Conservation (phyloP, 2,888 invertebrate species). For the Erannis defoliaria region DNA sequence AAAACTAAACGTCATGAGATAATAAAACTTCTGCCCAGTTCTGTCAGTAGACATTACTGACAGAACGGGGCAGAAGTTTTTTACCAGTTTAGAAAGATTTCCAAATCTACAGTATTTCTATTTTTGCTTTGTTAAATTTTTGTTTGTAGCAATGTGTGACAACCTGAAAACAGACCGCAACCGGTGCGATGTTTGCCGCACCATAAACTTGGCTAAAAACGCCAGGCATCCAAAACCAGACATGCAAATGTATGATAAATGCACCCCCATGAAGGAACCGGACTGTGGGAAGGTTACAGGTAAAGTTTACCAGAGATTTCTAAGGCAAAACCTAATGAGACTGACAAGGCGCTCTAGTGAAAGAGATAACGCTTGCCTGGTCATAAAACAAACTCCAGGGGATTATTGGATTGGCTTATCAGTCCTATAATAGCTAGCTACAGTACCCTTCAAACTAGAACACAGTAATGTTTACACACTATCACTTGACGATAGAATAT, state of each 20-base stretch:
- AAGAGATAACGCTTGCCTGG: too few species aligned
- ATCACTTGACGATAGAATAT: too few species aligned
- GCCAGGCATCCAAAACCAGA: constrained; percentile 68
- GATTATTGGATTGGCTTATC: too few species aligned
- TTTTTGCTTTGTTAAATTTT: constrained; percentile 17
- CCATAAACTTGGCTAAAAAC: constrained; percentile 76
- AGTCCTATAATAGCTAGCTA: too few species aligned
- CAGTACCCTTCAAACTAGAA: too few species aligned
- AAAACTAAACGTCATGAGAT: constrained; percentile 7
- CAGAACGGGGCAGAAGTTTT: too few species aligned
- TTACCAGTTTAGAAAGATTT: constrained; percentile 25
- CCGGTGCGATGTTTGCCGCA: constrained; percentile 75
- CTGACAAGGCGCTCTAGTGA: too few species aligned
- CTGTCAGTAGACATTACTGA: too few species aligned
- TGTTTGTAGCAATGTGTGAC: constrained; percentile 63
- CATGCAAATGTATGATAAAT: constrained; percentile 78
- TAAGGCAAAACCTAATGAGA: neutral
- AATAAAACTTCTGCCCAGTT: constrained; percentile 2
- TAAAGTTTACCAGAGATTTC: constrained; percentile 31
- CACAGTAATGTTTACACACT: too few species aligned
- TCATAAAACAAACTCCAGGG: too few species aligned
- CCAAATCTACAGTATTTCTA: constrained; percentile 35
- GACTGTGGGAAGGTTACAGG: constrained; percentile 64
- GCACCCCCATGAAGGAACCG: constrained; percentile 59
- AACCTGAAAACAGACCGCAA: constrained; percentile 58